Conservation (phyloP, 2,888 invertebrate genomes). For the Acleris cristana region DNA sequence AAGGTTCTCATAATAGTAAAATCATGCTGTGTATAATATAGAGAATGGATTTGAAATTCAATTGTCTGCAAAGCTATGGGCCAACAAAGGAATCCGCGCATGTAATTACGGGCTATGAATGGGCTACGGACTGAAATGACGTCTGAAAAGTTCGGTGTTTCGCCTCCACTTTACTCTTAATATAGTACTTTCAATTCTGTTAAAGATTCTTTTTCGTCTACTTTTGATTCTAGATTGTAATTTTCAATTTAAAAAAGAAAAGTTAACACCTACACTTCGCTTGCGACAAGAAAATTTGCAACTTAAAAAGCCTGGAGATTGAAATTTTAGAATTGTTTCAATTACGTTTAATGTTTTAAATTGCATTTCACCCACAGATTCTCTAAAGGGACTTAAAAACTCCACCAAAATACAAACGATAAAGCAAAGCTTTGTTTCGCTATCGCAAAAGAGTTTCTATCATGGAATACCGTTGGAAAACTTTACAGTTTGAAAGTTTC, state of each 20-base stretch:
- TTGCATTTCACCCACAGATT: slow-evolving; percentile 20
- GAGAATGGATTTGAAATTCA: slow-evolving; percentile 62
- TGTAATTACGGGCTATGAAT: slow-evolving; percentile 68
- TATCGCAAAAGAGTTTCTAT: slow-evolving; percentile 11
- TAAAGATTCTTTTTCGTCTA: slow-evolving; percentile 19
- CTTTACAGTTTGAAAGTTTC: slow-evolving; percentile 32
- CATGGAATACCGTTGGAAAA: slow-evolving; percentile 30
- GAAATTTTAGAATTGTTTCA: slow-evolving; percentile 16
- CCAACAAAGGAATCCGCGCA: slow-evolving; percentile 65
- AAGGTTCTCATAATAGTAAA: slow-evolving; percentile 47
- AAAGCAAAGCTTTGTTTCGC: slow-evolving; percentile 27
- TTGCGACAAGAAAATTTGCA: background rate
- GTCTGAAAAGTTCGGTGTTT: slow-evolving; percentile 69
- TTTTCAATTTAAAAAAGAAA: slow-evolving; percentile 26
- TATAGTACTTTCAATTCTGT: slow-evolving; percentile 40
- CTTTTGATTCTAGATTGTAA: slow-evolving; percentile 30
- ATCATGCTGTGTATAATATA: slow-evolving; percentile 55
- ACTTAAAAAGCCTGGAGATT: background rate
- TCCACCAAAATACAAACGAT: slow-evolving; percentile 17
- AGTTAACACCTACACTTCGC: slow-evolving; percentile 12
- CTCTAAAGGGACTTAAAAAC: slow-evolving; percentile 13
- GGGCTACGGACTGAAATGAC: slow-evolving; percentile 56
- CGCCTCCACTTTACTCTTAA: slow-evolving; percentile 45
- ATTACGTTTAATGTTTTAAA: slow-evolving; percentile 16
- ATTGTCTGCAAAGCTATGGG: slow-evolving; percentile 62